Evolutionary conservation across 1,140 invertebrate species (phyloP), one percentile per base, ranked within the genome.

Genomic region (Daktulosphaira vitifoliae): DNA sequence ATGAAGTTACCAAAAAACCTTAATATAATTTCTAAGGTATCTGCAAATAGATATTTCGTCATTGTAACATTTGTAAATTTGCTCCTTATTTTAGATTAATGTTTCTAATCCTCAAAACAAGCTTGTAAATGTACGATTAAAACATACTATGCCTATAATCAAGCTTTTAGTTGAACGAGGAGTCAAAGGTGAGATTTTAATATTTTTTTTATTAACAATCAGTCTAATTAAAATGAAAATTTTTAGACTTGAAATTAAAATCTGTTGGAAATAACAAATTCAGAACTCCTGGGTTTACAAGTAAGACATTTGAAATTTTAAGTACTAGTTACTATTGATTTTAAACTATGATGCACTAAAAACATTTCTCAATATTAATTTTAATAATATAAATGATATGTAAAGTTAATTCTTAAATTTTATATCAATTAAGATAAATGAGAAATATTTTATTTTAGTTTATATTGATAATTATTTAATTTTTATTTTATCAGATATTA

Each of bases 1-100:
- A 50, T 66, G 16, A 66, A 66, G 48, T 25, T 51, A 13, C 66
- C 66, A 13, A 59, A 42, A 18, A 54, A 59, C 37, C 42, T 62
- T 18, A 62, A 54, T 51, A 48, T 38, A 11, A 54, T 66, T 33
- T 59, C 46, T 8, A 56, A 59, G 44, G 66, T 66, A 59, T 20
- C 5, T 25, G 29, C 42, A n/a, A n/a, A n/a, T n/a, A n/a, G n/a
- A n/a, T n/a, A n/a, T n/a, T 9, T 8, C 38, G 44, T 48, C n/a
- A 8, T 48, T 48, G 8, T 20, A 13, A 8, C 3, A 22, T 50
- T 11, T 9, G n/a, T n/a, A 48, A 22, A 16, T 7, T 7, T 48
- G 15, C n/a, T 48, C 15, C n/a, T 16, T 50, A 1, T 62, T 59
- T 22, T n/a, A 62, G 56, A 62, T 62, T 13, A 62, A 62, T 37